A percentile compares a stretch with the other conserved stretches of the same genome.
These are phyloP conservation scores for Rotaria socialis DNA, from an alignment of 2,888 invertebrate genomes.

Conservation along the genomic window DNA sequence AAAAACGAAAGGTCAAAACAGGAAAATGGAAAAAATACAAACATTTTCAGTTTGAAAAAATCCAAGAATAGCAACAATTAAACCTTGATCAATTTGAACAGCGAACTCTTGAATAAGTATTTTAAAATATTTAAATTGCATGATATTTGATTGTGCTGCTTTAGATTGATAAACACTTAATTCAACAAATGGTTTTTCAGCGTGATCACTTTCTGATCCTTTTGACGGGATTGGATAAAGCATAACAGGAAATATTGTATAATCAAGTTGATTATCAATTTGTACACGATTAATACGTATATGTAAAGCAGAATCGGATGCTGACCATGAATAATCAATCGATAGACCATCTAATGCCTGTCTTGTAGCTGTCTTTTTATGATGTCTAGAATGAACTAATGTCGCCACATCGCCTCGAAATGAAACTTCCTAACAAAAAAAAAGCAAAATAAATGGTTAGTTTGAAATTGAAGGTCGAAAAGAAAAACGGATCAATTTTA, in stretches of 20 bases:
- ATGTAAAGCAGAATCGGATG: not conserved
- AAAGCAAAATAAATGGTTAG: too few relatives aligned
- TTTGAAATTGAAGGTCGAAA: not conserved
- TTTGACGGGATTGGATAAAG: constrained; percentile 38
- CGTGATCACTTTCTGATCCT: constrained; percentile 59
- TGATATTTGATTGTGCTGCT: constrained; percentile 35
- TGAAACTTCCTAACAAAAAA: not conserved
- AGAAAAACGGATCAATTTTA: not conserved
- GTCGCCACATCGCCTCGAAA: not conserved
- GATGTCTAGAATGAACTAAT: not conserved
- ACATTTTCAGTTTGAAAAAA: constrained; percentile 67
- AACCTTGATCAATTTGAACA: constrained; percentile 86
- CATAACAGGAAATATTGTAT: constrained; percentile 74
- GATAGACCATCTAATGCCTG: constrained; percentile 19
- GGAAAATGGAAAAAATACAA: not conserved
- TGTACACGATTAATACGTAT: not conserved
- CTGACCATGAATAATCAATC: not conserved
- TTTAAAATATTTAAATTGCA: constrained; percentile 71
- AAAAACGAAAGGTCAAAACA: not conserved
- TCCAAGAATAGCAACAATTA: constrained; percentile 77
- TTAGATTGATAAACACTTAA: constrained; percentile 36
- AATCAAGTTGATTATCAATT: constrained; percentile 84
- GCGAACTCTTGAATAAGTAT: constrained; percentile 86
- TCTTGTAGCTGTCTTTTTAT: not conserved
- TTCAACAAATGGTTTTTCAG: constrained; percentile 44